phyloP scores from a whole-genome alignment of 2,888 invertebrate species.

The Pelosia muscerda region DNA sequence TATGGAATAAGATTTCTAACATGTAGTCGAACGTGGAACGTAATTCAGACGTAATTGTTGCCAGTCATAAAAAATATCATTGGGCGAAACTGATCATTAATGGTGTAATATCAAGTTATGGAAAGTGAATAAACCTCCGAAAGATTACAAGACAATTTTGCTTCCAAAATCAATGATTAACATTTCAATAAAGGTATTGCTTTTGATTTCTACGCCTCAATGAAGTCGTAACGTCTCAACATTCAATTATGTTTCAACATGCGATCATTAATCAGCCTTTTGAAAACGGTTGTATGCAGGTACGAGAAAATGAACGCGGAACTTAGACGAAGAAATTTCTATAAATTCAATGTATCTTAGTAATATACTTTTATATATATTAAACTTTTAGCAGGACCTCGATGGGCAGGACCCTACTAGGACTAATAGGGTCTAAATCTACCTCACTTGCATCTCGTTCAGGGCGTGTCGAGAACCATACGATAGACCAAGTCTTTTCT shows the following conservation, averaged over 20 bases:
- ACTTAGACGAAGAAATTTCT: neutral
- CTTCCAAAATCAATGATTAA: neutral
- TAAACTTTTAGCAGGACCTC: too few species aligned
- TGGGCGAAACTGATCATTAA: neutral
- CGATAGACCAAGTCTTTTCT: too few species aligned
- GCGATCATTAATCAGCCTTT: constrained; percentile 4
- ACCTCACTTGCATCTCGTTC: too few species aligned
- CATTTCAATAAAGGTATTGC: neutral
- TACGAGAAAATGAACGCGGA: neutral
- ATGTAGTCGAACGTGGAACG: too few species aligned
- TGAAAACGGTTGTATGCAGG: neutral
- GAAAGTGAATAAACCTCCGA: neutral
- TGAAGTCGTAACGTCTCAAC: constrained; percentile 9
- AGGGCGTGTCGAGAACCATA: too few species aligned
- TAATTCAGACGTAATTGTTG: too few species aligned
- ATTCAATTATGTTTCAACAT: constrained; percentile 1
- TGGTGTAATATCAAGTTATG: neutral
- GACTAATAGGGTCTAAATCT: too few species aligned
- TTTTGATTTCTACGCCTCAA: neutral
- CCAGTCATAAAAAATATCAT: neutral
- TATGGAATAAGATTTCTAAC: too few species aligned
- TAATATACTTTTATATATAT: too few species aligned
- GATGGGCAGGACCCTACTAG: too few species aligned
- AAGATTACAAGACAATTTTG: neutral
- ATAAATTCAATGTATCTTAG: neutral